phyloP scores from a whole-genome alignment of 2,888 invertebrate species.

The Zootermopsis nevadensis region DNA sequence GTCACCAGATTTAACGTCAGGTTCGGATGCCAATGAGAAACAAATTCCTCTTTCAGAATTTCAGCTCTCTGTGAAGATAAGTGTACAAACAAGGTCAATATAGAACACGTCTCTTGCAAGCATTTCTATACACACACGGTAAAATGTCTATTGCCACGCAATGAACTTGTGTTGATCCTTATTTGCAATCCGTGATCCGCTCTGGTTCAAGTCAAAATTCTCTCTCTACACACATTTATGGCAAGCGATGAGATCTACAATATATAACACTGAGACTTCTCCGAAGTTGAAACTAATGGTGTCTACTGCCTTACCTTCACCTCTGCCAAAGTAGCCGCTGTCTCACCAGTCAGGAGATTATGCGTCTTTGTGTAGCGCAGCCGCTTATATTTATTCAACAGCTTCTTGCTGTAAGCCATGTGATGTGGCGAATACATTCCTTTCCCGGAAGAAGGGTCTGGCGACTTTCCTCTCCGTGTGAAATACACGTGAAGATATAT shows the following conservation, averaged over 20 bases:
- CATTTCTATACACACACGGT: no score
- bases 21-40: slow-evolving; percentile 99
- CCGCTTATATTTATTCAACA: slow-evolving; percentile 92
- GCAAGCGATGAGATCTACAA: no score
- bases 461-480: slow-evolving; percentile 84
- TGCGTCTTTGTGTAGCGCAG: slow-evolving; percentile 87
- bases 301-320: slow-evolving; percentile 64
- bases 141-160: no score
- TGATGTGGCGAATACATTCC: slow-evolving; percentile 74
- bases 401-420: slow-evolving; percentile 79
- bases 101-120: no score
- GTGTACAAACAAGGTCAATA: neutral
- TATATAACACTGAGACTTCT: no score
- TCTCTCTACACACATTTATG: neutral
- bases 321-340: slow-evolving; percentile 78
- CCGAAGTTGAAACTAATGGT: neutral
- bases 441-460: slow-evolving; percentile 78
- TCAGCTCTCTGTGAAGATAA: slow-evolving; percentile 73
- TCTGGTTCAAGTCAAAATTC: slow-evolving; percentile 23
- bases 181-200: no score
- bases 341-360: slow-evolving; percentile 94
- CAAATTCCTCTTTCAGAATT: slow-evolving; percentile 83
- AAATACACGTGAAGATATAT: slow-evolving; percentile 92
- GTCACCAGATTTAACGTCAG: slow-evolving; percentile 94
- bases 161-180: no score